phyloP scores from a whole-genome alignment of 2,797 vertebrate species.

The Labeo calbasu region DNA sequence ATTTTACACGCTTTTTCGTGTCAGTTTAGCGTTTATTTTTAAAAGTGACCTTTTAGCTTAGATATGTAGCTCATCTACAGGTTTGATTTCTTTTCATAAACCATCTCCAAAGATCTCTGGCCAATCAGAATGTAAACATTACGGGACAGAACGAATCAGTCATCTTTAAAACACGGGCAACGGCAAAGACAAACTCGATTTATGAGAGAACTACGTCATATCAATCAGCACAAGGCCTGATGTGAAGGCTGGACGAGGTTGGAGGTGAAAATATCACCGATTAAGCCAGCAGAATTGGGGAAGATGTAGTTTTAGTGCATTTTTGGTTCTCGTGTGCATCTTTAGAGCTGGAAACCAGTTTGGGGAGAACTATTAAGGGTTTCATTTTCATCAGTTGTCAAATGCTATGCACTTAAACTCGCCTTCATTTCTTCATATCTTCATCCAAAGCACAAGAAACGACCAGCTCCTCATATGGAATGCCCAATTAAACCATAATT shows the following conservation, averaged over 20 bases:
- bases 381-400: slow-evolving; percentile 35
- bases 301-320: neutral
- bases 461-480: neutral
- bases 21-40: slow-evolving; percentile 26
- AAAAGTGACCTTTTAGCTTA: slow-evolving; percentile 58
- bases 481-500: neutral
- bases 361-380: slow-evolving; percentile 13
- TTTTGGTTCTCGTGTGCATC: neutral
- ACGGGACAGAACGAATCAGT: neutral
- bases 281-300: neutral
- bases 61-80: slow-evolving; percentile 54
- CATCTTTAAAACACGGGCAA: neutral
- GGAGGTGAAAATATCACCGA: neutral
- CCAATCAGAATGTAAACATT: slow-evolving; percentile 56
- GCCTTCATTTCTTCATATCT: slow-evolving; percentile 23
- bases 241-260: neutral
- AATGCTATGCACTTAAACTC: slow-evolving; percentile 59
- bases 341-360: neutral
- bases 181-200: neutral
- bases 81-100: slow-evolving; percentile 45
- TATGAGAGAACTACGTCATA: neutral
- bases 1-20: slow-evolving; percentile 45
- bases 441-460: slow-evolving; percentile 45
- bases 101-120: slow-evolving; percentile 58
- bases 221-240: slow-evolving; percentile 13